phyloP scores from a whole-genome alignment of 2,888 invertebrate species.

The Tyria jacobaeae region DNA sequence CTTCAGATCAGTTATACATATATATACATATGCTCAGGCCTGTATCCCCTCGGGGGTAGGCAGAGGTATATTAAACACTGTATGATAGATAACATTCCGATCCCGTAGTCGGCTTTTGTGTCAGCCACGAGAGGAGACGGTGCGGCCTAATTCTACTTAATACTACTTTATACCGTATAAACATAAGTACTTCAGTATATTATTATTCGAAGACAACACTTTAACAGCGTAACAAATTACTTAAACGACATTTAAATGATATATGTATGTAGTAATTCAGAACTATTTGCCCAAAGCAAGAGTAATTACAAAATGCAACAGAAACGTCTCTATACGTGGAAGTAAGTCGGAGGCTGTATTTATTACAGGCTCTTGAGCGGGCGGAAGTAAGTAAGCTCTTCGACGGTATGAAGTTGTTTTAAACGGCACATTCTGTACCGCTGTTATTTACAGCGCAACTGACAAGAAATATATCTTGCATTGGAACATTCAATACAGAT shows the following conservation, averaged over 20 bases:
- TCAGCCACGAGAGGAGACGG: no score
- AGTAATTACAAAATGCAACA: slow-evolving; percentile 28
- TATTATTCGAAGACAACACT: not conserved
- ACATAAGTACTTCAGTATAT: not conserved
- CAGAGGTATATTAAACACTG: no score
- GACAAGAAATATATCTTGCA: slow-evolving; percentile 49
- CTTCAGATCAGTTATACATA: no score
- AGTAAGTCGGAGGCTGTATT: slow-evolving; percentile 62
- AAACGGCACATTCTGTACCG: slow-evolving; percentile 57
- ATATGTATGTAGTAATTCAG: slow-evolving; percentile 16
- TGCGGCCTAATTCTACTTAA: no score
- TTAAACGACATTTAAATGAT: slow-evolving; percentile 31
- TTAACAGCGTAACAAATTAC: slow-evolving; percentile 41
- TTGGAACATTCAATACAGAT: slow-evolving; percentile 37
- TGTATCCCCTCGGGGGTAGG: no score
- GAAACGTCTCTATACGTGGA: slow-evolving; percentile 48
- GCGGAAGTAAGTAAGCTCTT: slow-evolving; percentile 68
- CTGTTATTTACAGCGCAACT: slow-evolving; percentile 55
- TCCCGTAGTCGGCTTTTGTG: no score
- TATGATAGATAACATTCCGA: no score
- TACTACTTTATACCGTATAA: not conserved
- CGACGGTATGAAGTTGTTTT: slow-evolving; percentile 59
- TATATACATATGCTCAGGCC: no score
- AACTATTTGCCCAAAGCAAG: slow-evolving; percentile 13
- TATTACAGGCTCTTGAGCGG: slow-evolving; percentile 62